Evolutionary conservation across 2,888 invertebrate species (phyloP), one percentile per base, ranked within the genome.

Genomic region (Napeogenes sylphis): DNA sequence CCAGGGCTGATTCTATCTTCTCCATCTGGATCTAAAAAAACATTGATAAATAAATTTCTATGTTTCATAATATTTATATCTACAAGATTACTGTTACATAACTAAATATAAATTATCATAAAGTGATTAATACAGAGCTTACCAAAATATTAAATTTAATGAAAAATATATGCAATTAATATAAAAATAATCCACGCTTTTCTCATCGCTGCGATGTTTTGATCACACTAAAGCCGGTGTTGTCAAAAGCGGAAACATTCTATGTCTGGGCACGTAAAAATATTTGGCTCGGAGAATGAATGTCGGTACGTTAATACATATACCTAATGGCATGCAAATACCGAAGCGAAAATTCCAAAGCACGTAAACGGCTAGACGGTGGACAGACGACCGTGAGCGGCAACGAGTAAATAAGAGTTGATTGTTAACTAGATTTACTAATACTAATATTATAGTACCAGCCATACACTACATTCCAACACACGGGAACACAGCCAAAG

Each of bases 1-100:
- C 96, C 82, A 97, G 87, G 68, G 97, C 95, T 65, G 96, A 94
- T 91, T 97, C 97, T 83, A 95, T 93, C 75, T 93, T 92, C 84
- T 94, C 94, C 94, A 94, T 94, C 59, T 54, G 75, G 73, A 73
- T 42, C 56, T n/a, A 6, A 51, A 3, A 3, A 30, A 51, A 30
- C 2, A 30, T 21, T 10, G 21, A 8, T 21, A 30, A 10, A 10
- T 10, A 51, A 30, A 30, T 10, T 21, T 30, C 2, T 14, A 47
- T 47, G 14, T 3, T 35, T 0, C 6, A 35, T 35, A 35, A 5
- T 5, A 35, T 35, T 5, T 35, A 35, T 35, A 35, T 5, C n/a
- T n/a, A n/a, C n/a, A n/a, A 35, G 14, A n/a, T 14, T 47, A 21
- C 21, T 21, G 21, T 21, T 21, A 21, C 21, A 21, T 21, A 21